phyloP scores from a whole-genome alignment of 2,113 vertebrate species.

The Rhinoderma darwinii region DNA sequence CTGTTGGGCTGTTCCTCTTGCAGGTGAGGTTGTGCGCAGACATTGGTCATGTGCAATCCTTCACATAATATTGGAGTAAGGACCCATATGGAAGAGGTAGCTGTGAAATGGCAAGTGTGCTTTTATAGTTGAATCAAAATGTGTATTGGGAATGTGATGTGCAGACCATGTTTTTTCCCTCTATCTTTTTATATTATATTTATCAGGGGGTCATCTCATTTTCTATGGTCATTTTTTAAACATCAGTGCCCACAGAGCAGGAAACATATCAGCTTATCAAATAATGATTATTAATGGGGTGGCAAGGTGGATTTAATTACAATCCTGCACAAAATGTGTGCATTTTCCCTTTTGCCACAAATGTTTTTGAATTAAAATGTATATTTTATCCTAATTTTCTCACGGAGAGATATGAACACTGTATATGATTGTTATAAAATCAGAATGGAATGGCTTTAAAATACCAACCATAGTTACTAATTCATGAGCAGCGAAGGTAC shows the following conservation, averaged over 20 bases:
- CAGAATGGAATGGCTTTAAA: slow-evolving; percentile 15
- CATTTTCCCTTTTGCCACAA: background rate
- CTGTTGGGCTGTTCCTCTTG: too few relatives aligned
- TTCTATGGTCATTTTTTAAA: too few relatives aligned
- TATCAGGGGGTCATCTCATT: too few relatives aligned
- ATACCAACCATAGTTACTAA: slow-evolving; percentile 23
- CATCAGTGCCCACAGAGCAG: background rate
- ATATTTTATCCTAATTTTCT: background rate
- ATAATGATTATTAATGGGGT: background rate
- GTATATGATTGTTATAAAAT: slow-evolving; percentile 2
- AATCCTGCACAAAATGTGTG: background rate
- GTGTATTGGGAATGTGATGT: too few relatives aligned
- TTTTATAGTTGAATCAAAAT: too few relatives aligned
- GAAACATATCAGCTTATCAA: background rate
- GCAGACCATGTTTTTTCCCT: too few relatives aligned
- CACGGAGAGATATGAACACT: background rate
- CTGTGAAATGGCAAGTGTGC: too few relatives aligned
- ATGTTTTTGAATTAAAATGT: background rate
- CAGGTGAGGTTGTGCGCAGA: too few relatives aligned
- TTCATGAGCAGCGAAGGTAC: slow-evolving; percentile 31
- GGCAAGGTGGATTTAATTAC: background rate
- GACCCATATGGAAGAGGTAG: too few relatives aligned
- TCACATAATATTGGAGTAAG: too few relatives aligned
- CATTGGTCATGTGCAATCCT: too few relatives aligned
- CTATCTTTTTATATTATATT: too few relatives aligned